Base-by-base conservation (phyloP, 2,113 vertebrate species). In the Cochlearius cochlearius region DNA sequence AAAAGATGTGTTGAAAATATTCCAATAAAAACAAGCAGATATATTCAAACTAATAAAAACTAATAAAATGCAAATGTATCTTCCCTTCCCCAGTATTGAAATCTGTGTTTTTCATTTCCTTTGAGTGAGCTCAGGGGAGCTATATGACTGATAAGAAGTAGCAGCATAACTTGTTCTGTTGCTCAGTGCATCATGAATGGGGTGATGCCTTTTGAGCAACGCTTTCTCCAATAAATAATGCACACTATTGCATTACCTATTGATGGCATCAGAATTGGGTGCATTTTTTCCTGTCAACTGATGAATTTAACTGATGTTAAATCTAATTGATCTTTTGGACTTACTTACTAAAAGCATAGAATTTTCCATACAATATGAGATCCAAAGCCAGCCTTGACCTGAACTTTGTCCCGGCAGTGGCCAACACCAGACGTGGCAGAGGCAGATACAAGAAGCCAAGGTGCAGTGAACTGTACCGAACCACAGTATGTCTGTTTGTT, bases 101-200 rank as follows among this genome's bases (percentile, higher is more conserved):
- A 77, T 91, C 56, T 52, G 47, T 80, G 50, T 12, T 91, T 93
- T 86, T 96, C 64, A 96, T 96, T 96, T 95, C 92, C 94, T 94
- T 72, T 78, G 83, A 75, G 60, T 29, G 60, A 88, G 41, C 83
- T 87, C 83, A 68, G 47, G 72, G 79, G 76, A 81, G 5, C 41
- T 86, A 2, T 45, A 18, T 22, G 64, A 80, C 62, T 63, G 91
- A 91, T 93, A 95, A 96, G 64, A 72, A 87, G 56, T 8, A 84
- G 52, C 34, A 81, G 17, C 56, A 53, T 68, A 72, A 56, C 36
- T 76, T 66, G 25, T 76, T 73, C 59, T 79, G 38, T 50, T 88
- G 21, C 26, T 50, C 52, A 30, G 26, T 30, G 41, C 63, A 34
- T 63, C n/a, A 25, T 25, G 23, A 88, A 62, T 18, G n/a, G 47